Conservation (phyloP, 2,113 vertebrate genomes). For the Scomber scombrus region DNA sequence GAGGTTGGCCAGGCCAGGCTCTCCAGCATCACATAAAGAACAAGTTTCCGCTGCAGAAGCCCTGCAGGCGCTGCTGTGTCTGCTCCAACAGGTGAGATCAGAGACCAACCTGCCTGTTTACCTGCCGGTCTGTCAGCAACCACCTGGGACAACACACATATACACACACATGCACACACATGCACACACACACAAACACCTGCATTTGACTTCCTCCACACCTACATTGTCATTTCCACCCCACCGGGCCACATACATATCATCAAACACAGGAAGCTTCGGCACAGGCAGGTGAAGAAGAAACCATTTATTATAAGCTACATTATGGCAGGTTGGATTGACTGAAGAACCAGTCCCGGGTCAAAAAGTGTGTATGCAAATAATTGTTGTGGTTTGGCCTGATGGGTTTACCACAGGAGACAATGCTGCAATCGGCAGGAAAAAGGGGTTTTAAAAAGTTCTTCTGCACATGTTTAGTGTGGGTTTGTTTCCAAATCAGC, state of each 20-base stretch:
- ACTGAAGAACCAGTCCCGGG: constrained; percentile 44
- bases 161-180: constrained; percentile 30
- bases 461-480: not conserved
- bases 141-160: constrained; percentile 57
- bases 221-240: constrained; percentile 74
- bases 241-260: constrained; percentile 70
- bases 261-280: constrained; percentile 80
- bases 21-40: constrained; percentile 63
- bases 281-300: constrained; percentile 69
- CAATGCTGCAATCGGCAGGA: constrained; percentile 21
- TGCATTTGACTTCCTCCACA: constrained; percentile 79
- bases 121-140: constrained; percentile 78
- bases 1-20: constrained; percentile 2
- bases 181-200: constrained; percentile 62
- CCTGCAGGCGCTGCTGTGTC: constrained; percentile 67
- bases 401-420: constrained; percentile 40
- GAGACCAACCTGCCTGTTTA: constrained; percentile 77
- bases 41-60: constrained; percentile 67
- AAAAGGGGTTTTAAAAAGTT: not conserved
- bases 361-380: constrained; percentile 56
- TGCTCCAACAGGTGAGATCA: constrained; percentile 80
- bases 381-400: constrained; percentile 54
- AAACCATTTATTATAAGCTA: constrained; percentile 76
- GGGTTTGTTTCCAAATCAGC: not conserved
- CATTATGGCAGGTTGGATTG: constrained; percentile 47